Percentiles rank a stretch among this genome's conserved stretches.
Evolutionary conservation across 2,888 invertebrate genomes (phyloP).

Genomic region (Tanytarsus gracilentus): DNA sequence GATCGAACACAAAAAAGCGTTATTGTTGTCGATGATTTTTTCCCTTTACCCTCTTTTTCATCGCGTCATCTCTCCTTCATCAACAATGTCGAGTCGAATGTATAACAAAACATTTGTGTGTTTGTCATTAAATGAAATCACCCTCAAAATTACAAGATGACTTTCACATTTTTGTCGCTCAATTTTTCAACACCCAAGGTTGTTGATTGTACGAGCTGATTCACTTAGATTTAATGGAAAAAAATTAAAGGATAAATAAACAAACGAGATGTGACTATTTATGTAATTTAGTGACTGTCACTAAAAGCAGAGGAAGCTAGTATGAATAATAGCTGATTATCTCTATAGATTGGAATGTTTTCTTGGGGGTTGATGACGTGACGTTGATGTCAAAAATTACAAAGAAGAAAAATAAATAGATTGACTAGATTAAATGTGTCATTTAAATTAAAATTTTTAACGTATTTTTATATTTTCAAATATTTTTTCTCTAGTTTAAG

Average conservation of each 20-base stretch:
- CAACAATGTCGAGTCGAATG: background rate
- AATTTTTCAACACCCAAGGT: background rate
- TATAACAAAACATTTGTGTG: background rate
- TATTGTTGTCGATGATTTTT: slow-evolving; percentile 1
- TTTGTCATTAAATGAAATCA: slow-evolving; percentile 13
- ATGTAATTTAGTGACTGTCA: background rate
- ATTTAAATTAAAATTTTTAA: too few relatives aligned
- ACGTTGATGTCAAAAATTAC: too few relatives aligned
- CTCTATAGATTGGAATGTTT: too few relatives aligned
- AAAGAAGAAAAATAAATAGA: too few relatives aligned
- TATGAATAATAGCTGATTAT: too few relatives aligned
- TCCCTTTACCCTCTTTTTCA: background rate
- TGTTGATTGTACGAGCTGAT: background rate
- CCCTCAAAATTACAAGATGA: slow-evolving; percentile 15
- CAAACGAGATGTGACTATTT: background rate
- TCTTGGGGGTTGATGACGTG: too few relatives aligned
- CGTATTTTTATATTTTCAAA: too few relatives aligned
- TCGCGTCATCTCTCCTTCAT: background rate
- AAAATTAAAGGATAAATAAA: slow-evolving; percentile 1
- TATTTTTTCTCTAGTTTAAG: too few relatives aligned
- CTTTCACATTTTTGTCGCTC: slow-evolving; percentile 20
- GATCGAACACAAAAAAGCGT: background rate
- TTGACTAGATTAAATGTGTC: too few relatives aligned
- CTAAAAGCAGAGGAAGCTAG: too few relatives aligned
- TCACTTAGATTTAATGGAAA: background rate